These are phyloP conservation scores for Takifugu rubripes DNA, from an alignment of 2,797 vertebrate genomes.

Conservation along the genomic window DNA sequence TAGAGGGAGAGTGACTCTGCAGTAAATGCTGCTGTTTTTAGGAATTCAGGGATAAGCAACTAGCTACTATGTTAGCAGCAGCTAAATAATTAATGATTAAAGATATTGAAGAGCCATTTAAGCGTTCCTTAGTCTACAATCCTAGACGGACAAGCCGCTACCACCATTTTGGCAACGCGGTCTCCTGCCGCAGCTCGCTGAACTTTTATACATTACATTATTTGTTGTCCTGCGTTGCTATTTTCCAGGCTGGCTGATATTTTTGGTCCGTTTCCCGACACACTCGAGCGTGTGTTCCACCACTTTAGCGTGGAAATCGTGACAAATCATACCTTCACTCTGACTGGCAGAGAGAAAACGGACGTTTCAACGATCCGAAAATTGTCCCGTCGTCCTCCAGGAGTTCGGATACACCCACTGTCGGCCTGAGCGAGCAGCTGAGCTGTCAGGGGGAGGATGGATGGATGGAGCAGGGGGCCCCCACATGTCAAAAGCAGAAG, in stretches of 20 bases:
- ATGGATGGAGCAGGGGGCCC: conserved; percentile 40
- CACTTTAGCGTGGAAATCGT: background rate
- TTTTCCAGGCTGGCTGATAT: too few relatives aligned
- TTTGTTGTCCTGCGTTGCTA: too few relatives aligned
- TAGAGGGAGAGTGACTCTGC: conserved; percentile 32
- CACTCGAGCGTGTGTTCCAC: background rate
- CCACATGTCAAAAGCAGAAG: conserved; percentile 55
- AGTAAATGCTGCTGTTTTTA: conserved; percentile 36
- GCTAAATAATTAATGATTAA: too few relatives aligned
- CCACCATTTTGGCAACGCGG: conserved; percentile 33
- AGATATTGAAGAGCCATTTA: too few relatives aligned
- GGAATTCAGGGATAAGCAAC: conserved; percentile 18
- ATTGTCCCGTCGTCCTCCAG: conserved; percentile 16
- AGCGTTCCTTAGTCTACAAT: too few relatives aligned
- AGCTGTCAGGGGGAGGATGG: conserved; percentile 44
- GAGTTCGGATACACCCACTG: conserved; percentile 18
- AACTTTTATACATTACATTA: too few relatives aligned
- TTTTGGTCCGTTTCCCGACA: too few relatives aligned
- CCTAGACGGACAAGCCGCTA: too few relatives aligned
- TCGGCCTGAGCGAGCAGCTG: conserved; percentile 29
- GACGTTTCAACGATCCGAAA: conserved; percentile 11
- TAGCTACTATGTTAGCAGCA: too few relatives aligned
- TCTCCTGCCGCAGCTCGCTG: conserved; percentile 39
- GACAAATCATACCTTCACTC: conserved; percentile 1
- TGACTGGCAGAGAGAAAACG: conserved; percentile 9